phyloP scores from a whole-genome alignment of 2,797 vertebrate genomes.

The Philypnodon macrostomus region DNA sequence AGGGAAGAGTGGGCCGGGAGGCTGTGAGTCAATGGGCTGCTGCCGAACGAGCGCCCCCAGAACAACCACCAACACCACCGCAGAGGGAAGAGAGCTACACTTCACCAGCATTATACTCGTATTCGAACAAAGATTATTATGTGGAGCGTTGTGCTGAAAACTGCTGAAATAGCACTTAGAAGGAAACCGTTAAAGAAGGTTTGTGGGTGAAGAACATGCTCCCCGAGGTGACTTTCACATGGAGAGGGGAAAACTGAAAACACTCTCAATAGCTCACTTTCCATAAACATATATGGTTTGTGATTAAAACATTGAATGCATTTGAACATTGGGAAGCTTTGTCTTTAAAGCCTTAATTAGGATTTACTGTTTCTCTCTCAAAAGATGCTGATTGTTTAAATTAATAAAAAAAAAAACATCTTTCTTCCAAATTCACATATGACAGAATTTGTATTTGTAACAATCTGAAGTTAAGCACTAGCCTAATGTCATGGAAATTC shows the following conservation, averaged over 20 bases:
- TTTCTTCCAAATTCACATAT: too few relatives aligned
- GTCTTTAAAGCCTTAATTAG: not conserved
- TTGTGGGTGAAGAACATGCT: slow-evolving; percentile 5
- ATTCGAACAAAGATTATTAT: slow-evolving; percentile 31
- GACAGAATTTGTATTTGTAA: too few relatives aligned
- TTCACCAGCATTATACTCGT: too few relatives aligned
- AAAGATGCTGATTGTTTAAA: too few relatives aligned
- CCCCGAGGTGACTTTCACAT: not conserved
- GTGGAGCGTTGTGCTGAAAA: slow-evolving; percentile 5
- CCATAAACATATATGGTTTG: not conserved
- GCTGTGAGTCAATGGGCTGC: slow-evolving; percentile 68
- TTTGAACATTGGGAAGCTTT: not conserved
- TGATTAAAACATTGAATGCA: not conserved
- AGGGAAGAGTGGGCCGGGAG: slow-evolving; percentile 52
- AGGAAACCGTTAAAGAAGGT: slow-evolving; percentile 5
- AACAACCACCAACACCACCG: slow-evolving; percentile 46
- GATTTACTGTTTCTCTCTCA: too few relatives aligned
- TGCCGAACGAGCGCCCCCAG: slow-evolving; percentile 59
- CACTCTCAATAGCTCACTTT: not conserved
- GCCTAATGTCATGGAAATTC: not conserved
- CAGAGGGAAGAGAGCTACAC: slow-evolving; percentile 29
- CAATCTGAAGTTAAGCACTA: too few relatives aligned
- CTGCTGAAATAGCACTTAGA: slow-evolving; percentile 15
- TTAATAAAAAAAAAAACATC: too few relatives aligned
- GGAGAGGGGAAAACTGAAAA: not conserved